Conservation (phyloP, 2,888 invertebrate genomes). For the Cephus pygmeus region DNA sequence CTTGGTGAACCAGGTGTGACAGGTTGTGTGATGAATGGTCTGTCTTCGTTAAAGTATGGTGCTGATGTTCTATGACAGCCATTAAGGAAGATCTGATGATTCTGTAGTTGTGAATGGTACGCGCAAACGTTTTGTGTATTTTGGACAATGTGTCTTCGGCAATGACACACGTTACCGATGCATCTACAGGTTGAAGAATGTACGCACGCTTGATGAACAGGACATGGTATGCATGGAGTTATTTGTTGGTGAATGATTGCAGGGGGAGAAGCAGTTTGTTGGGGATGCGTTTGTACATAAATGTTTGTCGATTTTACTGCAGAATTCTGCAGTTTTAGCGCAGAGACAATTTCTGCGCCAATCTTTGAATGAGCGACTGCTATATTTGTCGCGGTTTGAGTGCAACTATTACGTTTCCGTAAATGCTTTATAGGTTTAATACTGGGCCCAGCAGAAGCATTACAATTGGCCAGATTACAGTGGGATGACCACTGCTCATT, state of each 20-base stretch:
- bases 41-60: conserved; percentile 2
- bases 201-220: conserved; percentile 25
- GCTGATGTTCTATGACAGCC: background rate
- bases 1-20: background rate
- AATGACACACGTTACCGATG: background rate
- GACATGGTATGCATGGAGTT: conserved; percentile 18
- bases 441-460: conserved; percentile 21
- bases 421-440: conserved; percentile 32
- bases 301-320: conserved; percentile 30
- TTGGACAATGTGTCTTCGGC: background rate
- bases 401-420: conserved; percentile 57
- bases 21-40: conserved; percentile 23
- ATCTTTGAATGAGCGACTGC: conserved; percentile 52
- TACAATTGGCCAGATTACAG: conserved; percentile 52
- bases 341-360: conserved; percentile 53
- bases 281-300: conserved; percentile 38
- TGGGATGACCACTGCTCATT: conserved; percentile 62
- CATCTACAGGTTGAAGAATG: background rate
- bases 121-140: background rate
- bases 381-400: conserved; percentile 52
- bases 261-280: background rate
- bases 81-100: background rate
- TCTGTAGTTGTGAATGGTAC: conserved; percentile 6
- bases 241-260: conserved; percentile 1
- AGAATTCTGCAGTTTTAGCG: conserved; percentile 21